Conservation (phyloP, 2,113 vertebrate species). For the Anseranas semipalmata region DNA sequence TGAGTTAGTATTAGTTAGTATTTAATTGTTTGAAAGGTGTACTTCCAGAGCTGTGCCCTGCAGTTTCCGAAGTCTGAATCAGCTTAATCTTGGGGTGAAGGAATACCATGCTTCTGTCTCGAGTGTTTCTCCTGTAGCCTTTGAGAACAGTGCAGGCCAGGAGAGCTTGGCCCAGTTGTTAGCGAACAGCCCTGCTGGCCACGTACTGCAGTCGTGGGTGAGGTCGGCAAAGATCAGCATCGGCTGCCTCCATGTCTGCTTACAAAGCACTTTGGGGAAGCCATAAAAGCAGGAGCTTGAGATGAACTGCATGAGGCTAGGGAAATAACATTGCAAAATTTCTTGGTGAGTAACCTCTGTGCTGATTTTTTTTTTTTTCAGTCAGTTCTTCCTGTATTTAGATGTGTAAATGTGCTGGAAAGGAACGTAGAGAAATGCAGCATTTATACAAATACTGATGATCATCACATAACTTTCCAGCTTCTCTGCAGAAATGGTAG, state of each 20-base stretch:
- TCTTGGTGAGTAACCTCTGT: neutral
- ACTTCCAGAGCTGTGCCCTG: neutral
- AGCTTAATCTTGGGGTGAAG: neutral
- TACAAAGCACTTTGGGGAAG: neutral
- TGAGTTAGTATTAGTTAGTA: neutral
- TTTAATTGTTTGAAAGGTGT: neutral
- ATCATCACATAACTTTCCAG: slow-evolving; percentile 80
- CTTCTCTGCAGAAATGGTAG: slow-evolving; percentile 91
- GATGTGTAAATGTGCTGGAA: slow-evolving; percentile 83
- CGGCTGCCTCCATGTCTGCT: neutral
- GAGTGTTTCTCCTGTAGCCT: neutral
- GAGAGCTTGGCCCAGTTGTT: neutral
- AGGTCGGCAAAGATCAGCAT: neutral
- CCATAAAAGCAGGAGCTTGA: neutral
- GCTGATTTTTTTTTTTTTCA: slow-evolving; percentile 42
- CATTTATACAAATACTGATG: slow-evolving; percentile 76
- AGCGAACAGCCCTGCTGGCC: neutral
- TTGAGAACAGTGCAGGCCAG: neutral
- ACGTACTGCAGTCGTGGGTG: fast-evolving
- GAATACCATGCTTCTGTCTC: neutral
- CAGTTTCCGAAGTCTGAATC: neutral
- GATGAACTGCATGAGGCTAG: neutral
- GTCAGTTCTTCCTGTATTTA: slow-evolving; percentile 90
- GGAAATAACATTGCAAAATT: neutral
- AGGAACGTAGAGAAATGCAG: slow-evolving; percentile 88